These are phyloP conservation scores for Atherinosoma microstoma DNA, from an alignment of 2,797 vertebrate species.

Conservation along the genomic window DNA sequence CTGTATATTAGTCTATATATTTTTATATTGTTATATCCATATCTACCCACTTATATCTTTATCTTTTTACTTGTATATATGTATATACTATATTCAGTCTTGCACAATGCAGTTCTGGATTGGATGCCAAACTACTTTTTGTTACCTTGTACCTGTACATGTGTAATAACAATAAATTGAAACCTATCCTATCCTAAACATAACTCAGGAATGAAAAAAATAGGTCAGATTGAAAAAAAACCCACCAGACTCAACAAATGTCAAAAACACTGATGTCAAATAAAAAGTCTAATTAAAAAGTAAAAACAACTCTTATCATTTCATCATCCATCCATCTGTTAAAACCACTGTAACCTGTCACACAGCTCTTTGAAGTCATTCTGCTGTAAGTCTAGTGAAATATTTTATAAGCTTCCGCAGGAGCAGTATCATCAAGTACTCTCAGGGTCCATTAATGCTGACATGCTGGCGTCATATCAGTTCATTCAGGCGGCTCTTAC, in stretches of 20 bases:
- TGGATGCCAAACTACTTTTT: too few species aligned
- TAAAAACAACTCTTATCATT: neutral
- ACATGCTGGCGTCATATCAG: conserved; percentile 6
- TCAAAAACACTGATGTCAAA: neutral
- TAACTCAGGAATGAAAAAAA: too few species aligned
- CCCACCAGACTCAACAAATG: neutral
- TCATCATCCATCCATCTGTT: neutral
- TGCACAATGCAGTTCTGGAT: too few species aligned
- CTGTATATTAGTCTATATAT: too few species aligned
- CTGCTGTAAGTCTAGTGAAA: conserved; percentile 24
- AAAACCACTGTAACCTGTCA: conserved; percentile 20
- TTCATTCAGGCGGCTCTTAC: conserved; percentile 19
- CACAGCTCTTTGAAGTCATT: conserved; percentile 13
- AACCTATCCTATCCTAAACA: too few species aligned
- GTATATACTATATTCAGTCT: too few species aligned
- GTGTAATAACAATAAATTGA: too few species aligned
- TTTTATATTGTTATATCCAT: too few species aligned
- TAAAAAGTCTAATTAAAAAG: neutral
- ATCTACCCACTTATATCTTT: too few species aligned
- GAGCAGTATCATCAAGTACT: conserved; percentile 24
- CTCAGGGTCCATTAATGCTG: conserved; percentile 49
- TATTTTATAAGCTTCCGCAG: conserved; percentile 38
- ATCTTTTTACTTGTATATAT: too few species aligned
- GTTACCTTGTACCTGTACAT: too few species aligned
- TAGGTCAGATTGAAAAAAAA: neutral